Evolutionary conservation across 2,113 vertebrate genomes (phyloP).

Genomic region (Lampris incognitus): DNA sequence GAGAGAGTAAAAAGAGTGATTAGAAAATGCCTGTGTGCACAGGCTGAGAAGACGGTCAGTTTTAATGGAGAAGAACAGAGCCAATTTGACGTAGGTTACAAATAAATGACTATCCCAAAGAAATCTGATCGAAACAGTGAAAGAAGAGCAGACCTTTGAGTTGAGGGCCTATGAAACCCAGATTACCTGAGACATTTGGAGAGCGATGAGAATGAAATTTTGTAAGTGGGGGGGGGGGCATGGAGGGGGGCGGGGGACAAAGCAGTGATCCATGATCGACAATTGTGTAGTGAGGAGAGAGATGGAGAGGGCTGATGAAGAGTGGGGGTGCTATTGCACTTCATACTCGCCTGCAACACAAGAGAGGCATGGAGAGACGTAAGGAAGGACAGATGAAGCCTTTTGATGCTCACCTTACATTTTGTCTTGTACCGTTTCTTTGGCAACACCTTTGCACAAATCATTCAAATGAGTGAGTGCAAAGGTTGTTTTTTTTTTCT

Average conservation of each 20-base stretch:
- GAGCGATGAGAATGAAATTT: not conserved
- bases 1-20: not conserved
- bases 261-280: constrained; percentile 12
- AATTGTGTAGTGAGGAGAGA: constrained; percentile 33
- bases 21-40: constrained; percentile 12
- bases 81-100: not conserved
- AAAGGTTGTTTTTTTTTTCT: too few species aligned
- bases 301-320: constrained; percentile 21
- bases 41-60: not conserved
- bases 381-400: constrained; percentile 8
- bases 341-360: constrained; percentile 4
- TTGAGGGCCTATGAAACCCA: not conserved
- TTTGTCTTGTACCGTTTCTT: constrained; percentile 11
- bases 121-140: not conserved
- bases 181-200: not conserved
- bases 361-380: not conserved
- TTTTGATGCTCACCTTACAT: constrained; percentile 6
- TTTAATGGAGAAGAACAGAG: not conserved
- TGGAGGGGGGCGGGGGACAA: not conserved
- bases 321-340: constrained; percentile 61
- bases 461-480: too few species aligned
- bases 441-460: constrained; percentile 3
- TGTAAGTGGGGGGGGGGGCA: not conserved
- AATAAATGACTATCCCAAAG: not conserved
- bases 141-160: not conserved